phyloP scores from a whole-genome alignment of 2,888 invertebrate genomes.

The Drosophila prolongata region DNA sequence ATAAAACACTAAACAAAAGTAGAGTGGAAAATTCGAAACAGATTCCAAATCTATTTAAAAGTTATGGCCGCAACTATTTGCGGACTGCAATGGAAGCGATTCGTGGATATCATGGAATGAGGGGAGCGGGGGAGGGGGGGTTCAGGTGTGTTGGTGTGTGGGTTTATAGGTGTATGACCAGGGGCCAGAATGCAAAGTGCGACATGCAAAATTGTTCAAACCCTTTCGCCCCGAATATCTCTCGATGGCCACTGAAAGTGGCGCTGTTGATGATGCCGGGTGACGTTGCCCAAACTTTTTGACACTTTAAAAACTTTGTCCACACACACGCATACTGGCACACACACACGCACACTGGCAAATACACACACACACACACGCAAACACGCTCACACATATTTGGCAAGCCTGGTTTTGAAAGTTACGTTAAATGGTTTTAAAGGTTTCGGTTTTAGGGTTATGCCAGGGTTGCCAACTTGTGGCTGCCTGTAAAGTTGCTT shows the following conservation, averaged over 20 bases:
- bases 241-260: slow-evolving; percentile 47
- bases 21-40: slow-evolving; percentile 51
- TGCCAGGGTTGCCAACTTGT: slow-evolving; percentile 25
- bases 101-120: not conserved
- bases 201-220: slow-evolving; percentile 29
- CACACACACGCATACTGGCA: slow-evolving; percentile 31
- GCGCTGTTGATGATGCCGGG: slow-evolving; percentile 62
- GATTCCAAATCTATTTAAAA: slow-evolving; percentile 67
- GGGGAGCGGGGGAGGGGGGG: not conserved
- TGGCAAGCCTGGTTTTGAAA: slow-evolving; percentile 54
- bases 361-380: not conserved
- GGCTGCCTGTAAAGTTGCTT: slow-evolving; percentile 25
- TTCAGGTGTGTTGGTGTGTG: slow-evolving; percentile 1
- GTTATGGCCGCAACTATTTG: slow-evolving; percentile 67
- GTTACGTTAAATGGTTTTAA: slow-evolving; percentile 66
- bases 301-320: slow-evolving; percentile 67
- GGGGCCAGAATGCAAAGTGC: slow-evolving; percentile 47
- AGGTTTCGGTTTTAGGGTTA: slow-evolving; percentile 52
- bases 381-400: slow-evolving; percentile 30
- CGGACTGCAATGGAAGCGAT: slow-evolving; percentile 14
- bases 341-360: slow-evolving; percentile 8
- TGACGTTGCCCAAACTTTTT: slow-evolving; percentile 65
- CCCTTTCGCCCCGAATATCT: slow-evolving; percentile 14
- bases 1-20: slow-evolving; percentile 20
- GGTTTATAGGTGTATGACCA: slow-evolving; percentile 14